These are phyloP conservation scores for Sebastes hubbsi DNA, from an alignment of 2,797 vertebrate genomes.

Conservation along the genomic window DNA sequence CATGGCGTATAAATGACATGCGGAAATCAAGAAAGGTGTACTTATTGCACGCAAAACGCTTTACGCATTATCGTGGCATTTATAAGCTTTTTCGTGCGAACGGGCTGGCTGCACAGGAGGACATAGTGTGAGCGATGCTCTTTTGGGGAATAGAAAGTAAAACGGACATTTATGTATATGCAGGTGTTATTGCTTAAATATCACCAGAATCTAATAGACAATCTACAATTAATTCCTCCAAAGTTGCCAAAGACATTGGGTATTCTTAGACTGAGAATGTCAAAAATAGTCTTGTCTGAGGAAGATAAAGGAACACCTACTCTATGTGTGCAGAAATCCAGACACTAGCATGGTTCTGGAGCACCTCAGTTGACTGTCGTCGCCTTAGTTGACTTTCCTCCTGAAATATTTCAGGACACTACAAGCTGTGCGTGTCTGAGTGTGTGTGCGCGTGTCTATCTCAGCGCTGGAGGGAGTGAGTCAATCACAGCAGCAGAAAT, in stretches of 20 bases:
- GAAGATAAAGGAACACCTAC: not conserved
- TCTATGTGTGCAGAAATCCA: not conserved
- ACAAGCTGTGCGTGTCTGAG: conserved; percentile 54
- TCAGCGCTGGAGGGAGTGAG: conserved; percentile 69
- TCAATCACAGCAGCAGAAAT: conserved; percentile 89
- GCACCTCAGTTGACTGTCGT: not conserved
- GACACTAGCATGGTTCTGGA: not conserved
- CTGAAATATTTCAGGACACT: conserved; percentile 56
- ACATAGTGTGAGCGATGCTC: not conserved
- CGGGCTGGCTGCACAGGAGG: too few relatives aligned
- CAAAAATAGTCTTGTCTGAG: not conserved
- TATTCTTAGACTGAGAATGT: not conserved
- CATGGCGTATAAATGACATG: too few relatives aligned
- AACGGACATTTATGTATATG: not conserved
- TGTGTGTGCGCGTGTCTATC: conserved; percentile 47
- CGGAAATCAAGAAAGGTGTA: too few relatives aligned
- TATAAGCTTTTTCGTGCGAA: too few relatives aligned
- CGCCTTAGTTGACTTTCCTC: conserved; percentile 50
- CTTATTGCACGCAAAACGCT: too few relatives aligned
- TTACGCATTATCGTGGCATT: too few relatives aligned
- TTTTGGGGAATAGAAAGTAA: not conserved
- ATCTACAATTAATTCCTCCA: not conserved
- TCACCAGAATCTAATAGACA: not conserved
- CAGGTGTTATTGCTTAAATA: not conserved
- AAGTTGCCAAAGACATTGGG: not conserved